Percentiles rank a stretch among this genome's conserved stretches.
phyloP scores from a whole-genome alignment of 1,140 invertebrate species.

The Ridgeia piscesae region DNA sequence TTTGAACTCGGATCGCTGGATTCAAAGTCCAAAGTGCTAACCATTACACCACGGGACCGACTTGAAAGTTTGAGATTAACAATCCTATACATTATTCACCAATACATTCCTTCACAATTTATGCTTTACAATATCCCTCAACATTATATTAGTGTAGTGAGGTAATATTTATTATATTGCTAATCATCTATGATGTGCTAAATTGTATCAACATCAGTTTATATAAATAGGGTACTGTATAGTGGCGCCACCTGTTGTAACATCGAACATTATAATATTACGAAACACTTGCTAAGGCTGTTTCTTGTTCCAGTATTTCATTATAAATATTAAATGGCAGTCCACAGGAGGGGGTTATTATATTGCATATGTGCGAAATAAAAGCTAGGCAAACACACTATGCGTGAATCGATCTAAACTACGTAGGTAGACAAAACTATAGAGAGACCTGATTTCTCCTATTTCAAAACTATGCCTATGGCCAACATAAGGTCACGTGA shows the following conservation, averaged over 20 bases:
- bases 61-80: background rate
- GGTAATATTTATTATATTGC: background rate
- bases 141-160: background rate
- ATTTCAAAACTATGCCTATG: background rate
- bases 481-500: background rate
- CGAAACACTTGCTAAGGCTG: too few relatives aligned
- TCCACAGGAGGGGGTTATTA: too few relatives aligned
- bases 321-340: too few relatives aligned
- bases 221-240: background rate
- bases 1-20: slow-evolving; percentile 69
- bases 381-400: too few relatives aligned
- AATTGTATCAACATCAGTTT: background rate
- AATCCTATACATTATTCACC: background rate
- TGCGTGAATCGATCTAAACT: background rate
- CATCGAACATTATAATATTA: too few relatives aligned
- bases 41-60: slow-evolving; percentile 84
- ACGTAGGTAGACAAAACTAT: background rate
- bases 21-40: slow-evolving; percentile 89
- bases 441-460: background rate
- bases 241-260: background rate
- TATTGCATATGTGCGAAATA: too few relatives aligned
- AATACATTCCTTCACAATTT: background rate
- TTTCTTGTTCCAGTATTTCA: too few relatives aligned
- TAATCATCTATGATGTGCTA: background rate
- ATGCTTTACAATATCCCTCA: background rate